phyloP scores from a whole-genome alignment of 2,797 vertebrate genomes.

The Poeciliopsis presidionis region DNA sequence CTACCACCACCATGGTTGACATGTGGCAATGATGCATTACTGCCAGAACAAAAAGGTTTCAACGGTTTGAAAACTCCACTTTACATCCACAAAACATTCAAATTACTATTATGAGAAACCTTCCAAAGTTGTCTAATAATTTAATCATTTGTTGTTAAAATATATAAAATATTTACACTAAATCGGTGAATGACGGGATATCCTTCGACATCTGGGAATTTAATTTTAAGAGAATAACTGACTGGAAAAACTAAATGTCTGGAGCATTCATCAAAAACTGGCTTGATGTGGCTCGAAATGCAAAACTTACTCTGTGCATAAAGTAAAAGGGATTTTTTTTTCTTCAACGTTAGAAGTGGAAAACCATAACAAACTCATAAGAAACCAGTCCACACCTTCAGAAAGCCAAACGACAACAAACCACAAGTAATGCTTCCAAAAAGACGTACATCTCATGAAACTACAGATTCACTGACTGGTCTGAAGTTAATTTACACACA shows the following conservation, averaged over 20 bases:
- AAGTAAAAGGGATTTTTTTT: neutral
- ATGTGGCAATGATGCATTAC: neutral
- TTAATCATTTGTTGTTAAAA: neutral
- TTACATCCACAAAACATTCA: neutral
- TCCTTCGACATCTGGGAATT: neutral
- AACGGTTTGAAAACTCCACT: neutral
- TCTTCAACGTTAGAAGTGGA: neutral
- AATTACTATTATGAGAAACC: neutral
- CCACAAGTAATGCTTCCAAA: neutral
- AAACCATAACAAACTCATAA: neutral
- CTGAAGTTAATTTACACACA: neutral
- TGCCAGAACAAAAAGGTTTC: neutral
- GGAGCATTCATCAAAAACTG: neutral
- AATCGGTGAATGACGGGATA: neutral
- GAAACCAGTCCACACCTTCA: neutral
- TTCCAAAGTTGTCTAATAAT: neutral
- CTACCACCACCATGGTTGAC: neutral
- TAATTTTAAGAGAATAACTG: neutral
- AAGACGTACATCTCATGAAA: neutral
- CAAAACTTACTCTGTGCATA: neutral
- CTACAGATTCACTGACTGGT: neutral
- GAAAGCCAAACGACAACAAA: neutral
- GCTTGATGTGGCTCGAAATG: neutral
- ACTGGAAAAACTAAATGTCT: neutral
- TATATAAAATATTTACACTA: neutral